Percentiles rank a stretch among this genome's conserved stretches.
Evolutionary conservation across 2,113 vertebrate genomes (phyloP).

Genomic region (Coregonus clupeaformis): DNA sequence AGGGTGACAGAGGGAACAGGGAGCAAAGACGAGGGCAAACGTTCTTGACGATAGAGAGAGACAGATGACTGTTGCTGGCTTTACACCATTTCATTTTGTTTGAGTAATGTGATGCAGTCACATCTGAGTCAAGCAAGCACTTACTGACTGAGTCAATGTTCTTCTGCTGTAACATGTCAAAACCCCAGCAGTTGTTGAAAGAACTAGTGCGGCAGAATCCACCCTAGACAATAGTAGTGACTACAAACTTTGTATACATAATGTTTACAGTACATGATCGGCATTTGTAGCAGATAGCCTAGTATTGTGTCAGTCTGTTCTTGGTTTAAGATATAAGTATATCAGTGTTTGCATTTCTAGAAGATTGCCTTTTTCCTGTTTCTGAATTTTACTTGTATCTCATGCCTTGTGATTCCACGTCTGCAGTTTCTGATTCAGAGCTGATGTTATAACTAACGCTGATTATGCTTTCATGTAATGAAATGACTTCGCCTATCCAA

Average conservation of each 20-base stretch:
- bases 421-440: not conserved
- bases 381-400: not conserved
- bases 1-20: conserved; percentile 79
- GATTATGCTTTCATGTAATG: not conserved
- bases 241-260: too few relatives aligned
- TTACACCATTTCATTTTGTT: conserved; percentile 3
- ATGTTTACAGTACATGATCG: too few relatives aligned
- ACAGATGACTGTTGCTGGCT: conserved; percentile 35
- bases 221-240: not conserved
- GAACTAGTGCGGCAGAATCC: not conserved
- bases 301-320: too few relatives aligned
- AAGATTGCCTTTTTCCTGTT: not conserved
- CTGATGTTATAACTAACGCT: not conserved
- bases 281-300: too few relatives aligned
- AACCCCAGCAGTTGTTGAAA: not conserved
- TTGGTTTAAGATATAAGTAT: too few relatives aligned
- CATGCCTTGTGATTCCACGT: not conserved
- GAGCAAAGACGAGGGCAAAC: conserved; percentile 29
- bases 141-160: not conserved
- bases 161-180: not conserved
- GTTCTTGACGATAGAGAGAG: conserved; percentile 29
- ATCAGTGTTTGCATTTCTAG: too few relatives aligned
- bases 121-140: not conserved
- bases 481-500: conserved; percentile 15
- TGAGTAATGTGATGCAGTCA: not conserved